phyloP scores from a whole-genome alignment of 2,888 invertebrate genomes.

The Drosophila lutescens region DNA sequence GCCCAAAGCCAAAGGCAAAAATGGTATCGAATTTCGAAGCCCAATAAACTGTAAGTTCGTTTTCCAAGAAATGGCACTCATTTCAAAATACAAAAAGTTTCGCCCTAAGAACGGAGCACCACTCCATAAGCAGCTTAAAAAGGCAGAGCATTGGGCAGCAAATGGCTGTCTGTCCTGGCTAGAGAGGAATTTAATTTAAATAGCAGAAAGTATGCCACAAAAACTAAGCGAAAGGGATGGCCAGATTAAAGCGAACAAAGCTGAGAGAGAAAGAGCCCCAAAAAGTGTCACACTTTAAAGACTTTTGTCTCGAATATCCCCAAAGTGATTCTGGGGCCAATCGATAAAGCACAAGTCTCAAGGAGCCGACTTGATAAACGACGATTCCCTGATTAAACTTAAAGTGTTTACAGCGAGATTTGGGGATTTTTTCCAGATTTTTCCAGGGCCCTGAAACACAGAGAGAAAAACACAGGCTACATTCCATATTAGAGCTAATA shows the following conservation, averaged over 20 bases:
- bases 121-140: slow-evolving; percentile 30
- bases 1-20: neutral
- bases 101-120: neutral
- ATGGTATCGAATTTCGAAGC: slow-evolving; percentile 13
- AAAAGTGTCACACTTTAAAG: slow-evolving; percentile 5
- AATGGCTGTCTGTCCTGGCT: neutral
- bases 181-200: slow-evolving; percentile 15
- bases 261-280: too few species aligned
- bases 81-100: slow-evolving; percentile 12
- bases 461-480: neutral
- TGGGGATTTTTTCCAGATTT: too few species aligned
- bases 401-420: slow-evolving; percentile 16
- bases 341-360: slow-evolving; percentile 9
- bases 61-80: slow-evolving; percentile 11
- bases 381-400: slow-evolving; percentile 13
- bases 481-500: neutral
- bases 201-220: neutral
- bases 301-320: slow-evolving; percentile 17
- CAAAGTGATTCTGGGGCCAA: slow-evolving; percentile 27
- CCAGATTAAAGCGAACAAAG: slow-evolving; percentile 1
- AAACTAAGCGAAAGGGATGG: neutral
- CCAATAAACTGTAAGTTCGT: slow-evolving; percentile 10
- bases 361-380: slow-evolving; percentile 20
- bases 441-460: neutral
- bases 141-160: neutral